These are phyloP conservation scores for Tetrax tetrax DNA, from an alignment of 2,113 vertebrate species.

Conservation along the genomic window DNA sequence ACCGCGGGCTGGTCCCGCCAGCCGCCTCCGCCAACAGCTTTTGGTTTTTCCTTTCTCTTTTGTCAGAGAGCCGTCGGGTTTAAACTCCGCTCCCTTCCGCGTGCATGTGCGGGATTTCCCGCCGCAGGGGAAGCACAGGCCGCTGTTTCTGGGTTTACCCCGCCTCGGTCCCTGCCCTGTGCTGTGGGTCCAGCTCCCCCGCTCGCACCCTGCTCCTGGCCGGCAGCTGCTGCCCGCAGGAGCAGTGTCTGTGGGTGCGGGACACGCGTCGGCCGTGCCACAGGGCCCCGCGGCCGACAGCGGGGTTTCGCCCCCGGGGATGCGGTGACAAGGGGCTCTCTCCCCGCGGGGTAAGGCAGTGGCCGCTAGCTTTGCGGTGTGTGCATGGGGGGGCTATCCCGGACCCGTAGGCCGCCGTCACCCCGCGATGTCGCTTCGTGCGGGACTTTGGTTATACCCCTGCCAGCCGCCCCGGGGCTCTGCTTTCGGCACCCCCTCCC, in stretches of 20 bases:
- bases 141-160: not conserved
- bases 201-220: not conserved
- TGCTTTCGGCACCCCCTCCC: not conserved
- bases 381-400: not conserved
- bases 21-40: not conserved
- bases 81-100: not conserved
- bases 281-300: not conserved
- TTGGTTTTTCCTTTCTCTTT: not conserved
- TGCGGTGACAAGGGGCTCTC: not conserved
- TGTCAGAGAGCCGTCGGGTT: not conserved
- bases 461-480: not conserved
- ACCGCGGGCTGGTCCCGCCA: not conserved
- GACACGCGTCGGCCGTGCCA: not conserved
- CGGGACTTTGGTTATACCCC: not conserved
- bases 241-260: not conserved
- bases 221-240: not conserved
- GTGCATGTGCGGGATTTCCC: not conserved
- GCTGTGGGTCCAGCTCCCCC: too few species aligned
- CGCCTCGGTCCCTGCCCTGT: not conserved
- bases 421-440: not conserved
- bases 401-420: not conserved
- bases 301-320: not conserved
- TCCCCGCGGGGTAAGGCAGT: rapidly evolving
- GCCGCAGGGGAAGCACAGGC: not conserved
- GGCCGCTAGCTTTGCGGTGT: not conserved